Percentiles rank a stretch among this genome's conserved stretches.
Evolutionary conservation across 2,888 invertebrate genomes (phyloP).

Genomic region (Epirrhoe alternata): DNA sequence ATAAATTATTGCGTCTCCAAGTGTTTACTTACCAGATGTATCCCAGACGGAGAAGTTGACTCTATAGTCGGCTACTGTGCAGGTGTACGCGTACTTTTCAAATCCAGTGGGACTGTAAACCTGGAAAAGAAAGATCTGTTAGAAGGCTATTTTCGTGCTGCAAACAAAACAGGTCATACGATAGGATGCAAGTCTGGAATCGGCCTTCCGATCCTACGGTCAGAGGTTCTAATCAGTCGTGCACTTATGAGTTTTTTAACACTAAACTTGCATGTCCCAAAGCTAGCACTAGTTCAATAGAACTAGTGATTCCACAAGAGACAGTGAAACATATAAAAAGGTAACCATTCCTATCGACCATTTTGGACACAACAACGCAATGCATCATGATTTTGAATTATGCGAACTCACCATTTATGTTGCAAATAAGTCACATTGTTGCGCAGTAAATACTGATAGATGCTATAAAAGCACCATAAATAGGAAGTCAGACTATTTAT

Average conservation of each 20-base stretch:
- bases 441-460: constrained; percentile 10
- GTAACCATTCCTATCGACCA: neutral
- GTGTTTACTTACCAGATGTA: constrained; percentile 81
- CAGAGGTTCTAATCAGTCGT: too few species aligned
- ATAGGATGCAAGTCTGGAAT: too few species aligned
- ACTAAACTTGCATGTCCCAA: too few species aligned
- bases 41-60: constrained; percentile 87
- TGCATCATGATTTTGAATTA: constrained; percentile 1
- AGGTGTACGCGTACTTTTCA: constrained; percentile 86
- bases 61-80: constrained; percentile 84
- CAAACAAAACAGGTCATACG: too few species aligned
- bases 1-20: neutral
- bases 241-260: too few species aligned
- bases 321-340: neutral
- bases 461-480: constrained; percentile 16
- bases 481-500: constrained; percentile 10
- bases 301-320: too few species aligned
- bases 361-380: neutral
- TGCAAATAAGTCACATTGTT: constrained; percentile 12
- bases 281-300: too few species aligned
- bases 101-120: constrained; percentile 87
- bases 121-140: constrained; percentile 58
- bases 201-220: too few species aligned
- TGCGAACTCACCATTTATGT: neutral
- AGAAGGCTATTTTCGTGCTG: neutral